These are phyloP conservation scores for Lepilemur septentrionalis DNA, from an alignment of 2,797 vertebrate genomes.

Conservation along the genomic window DNA sequence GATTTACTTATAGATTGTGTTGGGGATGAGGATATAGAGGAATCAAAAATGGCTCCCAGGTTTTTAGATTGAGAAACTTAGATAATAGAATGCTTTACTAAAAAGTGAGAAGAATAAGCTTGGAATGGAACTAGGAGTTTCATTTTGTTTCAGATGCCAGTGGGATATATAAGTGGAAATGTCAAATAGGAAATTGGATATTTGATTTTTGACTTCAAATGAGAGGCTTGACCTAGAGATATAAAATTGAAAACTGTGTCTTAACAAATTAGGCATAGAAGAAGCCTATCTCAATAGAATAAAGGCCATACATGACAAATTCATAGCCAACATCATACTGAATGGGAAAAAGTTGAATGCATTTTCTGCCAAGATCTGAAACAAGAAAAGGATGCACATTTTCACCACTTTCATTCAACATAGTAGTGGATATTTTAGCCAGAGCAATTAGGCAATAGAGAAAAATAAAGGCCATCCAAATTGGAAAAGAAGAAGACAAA, in stretches of 20 bases:
- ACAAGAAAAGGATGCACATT: too few relatives aligned
- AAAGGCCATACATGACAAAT: too few relatives aligned
- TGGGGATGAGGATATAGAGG: background rate
- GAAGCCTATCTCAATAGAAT: too few relatives aligned
- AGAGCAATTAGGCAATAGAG: too few relatives aligned
- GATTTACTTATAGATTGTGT: background rate
- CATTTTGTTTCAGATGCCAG: background rate
- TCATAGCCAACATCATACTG: too few relatives aligned
- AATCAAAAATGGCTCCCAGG: background rate
- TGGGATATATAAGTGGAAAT: background rate
- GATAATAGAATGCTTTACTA: background rate
- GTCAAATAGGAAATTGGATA: background rate
- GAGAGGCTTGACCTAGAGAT: background rate
- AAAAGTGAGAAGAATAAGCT: background rate
- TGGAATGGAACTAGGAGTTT: background rate
- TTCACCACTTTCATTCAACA: too few relatives aligned
- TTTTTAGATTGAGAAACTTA: background rate
- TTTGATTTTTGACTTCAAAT: background rate
- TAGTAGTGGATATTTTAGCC: too few relatives aligned
- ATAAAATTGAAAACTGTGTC: background rate
- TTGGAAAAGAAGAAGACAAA: too few relatives aligned
- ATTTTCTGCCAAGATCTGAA: too few relatives aligned
- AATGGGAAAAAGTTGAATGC: too few relatives aligned
- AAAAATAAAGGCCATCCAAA: too few relatives aligned
- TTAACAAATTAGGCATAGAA: too few relatives aligned